Evolutionary conservation across 2,888 invertebrate genomes (phyloP).

Genomic region (Eupithecia dodoneata): DNA sequence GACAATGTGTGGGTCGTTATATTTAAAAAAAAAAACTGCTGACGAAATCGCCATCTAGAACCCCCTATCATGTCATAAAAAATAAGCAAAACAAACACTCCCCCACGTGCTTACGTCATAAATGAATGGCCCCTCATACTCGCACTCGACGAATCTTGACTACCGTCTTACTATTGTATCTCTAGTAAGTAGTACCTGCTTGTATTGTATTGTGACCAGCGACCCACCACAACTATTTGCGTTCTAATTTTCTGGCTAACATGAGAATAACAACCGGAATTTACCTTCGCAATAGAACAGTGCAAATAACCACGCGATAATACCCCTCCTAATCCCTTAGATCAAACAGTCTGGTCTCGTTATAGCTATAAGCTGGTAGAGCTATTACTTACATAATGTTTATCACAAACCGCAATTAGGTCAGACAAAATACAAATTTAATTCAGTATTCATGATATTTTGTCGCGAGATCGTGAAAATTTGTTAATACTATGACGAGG

Average conservation of each 20-base stretch:
- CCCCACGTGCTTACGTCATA: too few species aligned
- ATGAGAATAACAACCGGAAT: background rate
- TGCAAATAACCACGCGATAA: background rate
- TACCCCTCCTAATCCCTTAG: background rate
- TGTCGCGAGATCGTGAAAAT: constrained; percentile 34
- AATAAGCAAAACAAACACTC: too few species aligned
- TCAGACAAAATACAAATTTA: constrained; percentile 23
- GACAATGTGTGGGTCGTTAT: too few species aligned
- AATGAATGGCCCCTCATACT: too few species aligned
- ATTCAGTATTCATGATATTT: constrained; percentile 28
- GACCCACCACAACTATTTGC: background rate
- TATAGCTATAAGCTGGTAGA: constrained; percentile 8
- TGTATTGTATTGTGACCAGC: too few species aligned
- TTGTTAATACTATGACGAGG: constrained; percentile 41
- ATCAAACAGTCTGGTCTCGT: background rate
- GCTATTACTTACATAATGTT: constrained; percentile 23
- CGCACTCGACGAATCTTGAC: background rate
- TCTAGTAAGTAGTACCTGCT: background rate
- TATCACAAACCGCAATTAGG: constrained; percentile 31
- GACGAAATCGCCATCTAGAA: too few species aligned
- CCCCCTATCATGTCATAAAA: too few species aligned
- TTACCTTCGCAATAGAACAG: background rate
- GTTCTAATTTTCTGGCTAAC: background rate
- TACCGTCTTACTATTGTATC: background rate
- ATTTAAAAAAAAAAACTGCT: too few species aligned